phyloP scores from a whole-genome alignment of 2,888 invertebrate species.

The Vannuccia rotundouncinata region DNA sequence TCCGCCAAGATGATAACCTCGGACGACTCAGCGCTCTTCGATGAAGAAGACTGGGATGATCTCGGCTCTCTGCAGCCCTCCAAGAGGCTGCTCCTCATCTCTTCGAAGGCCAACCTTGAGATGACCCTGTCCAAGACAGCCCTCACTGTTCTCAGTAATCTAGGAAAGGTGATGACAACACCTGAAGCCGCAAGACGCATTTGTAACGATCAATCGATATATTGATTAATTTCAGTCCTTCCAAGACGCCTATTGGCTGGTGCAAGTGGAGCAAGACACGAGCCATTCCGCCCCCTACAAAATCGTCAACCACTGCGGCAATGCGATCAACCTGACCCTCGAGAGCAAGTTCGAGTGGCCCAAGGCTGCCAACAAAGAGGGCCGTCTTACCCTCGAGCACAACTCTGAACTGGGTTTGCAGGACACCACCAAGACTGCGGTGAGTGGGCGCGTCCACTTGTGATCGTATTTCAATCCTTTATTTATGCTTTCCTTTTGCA shows the following conservation, averaged over 20 bases:
- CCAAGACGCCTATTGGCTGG: conserved; percentile 15
- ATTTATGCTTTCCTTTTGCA: too few relatives aligned
- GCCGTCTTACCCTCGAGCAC: background rate
- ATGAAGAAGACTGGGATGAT: conserved; percentile 31
- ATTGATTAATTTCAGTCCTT: conserved; percentile 22
- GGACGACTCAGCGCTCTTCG: conserved; percentile 16
- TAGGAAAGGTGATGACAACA: conserved; percentile 35
- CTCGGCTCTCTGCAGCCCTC: conserved; percentile 14
- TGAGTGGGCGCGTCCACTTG: too few relatives aligned
- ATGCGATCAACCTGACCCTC: background rate
- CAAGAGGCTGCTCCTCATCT: background rate
- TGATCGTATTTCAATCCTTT: too few relatives aligned
- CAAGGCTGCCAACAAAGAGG: background rate
- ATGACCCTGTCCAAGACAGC: conserved; percentile 30
- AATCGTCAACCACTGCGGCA: conserved; percentile 9
- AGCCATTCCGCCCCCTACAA: conserved; percentile 1
- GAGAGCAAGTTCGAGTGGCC: background rate
- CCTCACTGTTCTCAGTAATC: conserved; percentile 27
- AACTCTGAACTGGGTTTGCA: background rate
- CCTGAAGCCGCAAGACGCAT: too few relatives aligned
- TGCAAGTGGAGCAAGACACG: background rate
- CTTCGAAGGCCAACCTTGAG: conserved; percentile 25
- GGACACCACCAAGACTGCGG: background rate
- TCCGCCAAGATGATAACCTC: conserved; percentile 16
- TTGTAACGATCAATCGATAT: too few relatives aligned